These are phyloP conservation scores for Morus bassanus DNA, from an alignment of 2,797 vertebrate genomes.

Conservation along the genomic window DNA sequence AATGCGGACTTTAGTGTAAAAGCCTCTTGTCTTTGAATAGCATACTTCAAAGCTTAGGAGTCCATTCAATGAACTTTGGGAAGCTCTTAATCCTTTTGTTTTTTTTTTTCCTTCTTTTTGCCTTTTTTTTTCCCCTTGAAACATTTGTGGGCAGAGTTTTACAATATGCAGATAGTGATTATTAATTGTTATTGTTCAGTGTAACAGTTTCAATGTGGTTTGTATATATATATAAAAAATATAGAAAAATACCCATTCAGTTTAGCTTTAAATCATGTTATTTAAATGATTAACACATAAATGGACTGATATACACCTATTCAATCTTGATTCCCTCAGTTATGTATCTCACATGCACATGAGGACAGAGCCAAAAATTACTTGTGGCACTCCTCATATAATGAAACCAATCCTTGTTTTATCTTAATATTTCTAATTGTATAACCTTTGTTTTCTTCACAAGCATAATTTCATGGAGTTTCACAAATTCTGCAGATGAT, in stretches of 20 bases:
- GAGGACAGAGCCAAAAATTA: not conserved
- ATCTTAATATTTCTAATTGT: not conserved
- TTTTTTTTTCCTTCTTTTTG: not conserved
- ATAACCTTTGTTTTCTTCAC: not conserved
- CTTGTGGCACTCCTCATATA: not conserved
- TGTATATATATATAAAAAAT: not conserved
- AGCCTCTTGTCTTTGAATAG: not conserved
- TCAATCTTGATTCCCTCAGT: not conserved
- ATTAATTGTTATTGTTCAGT: not conserved
- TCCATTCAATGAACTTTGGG: not conserved
- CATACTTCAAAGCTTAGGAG: not conserved
- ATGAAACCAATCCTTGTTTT: not conserved
- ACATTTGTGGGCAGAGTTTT: not conserved
- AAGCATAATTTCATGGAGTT: not conserved
- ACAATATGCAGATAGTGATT: not conserved
- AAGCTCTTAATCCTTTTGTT: not conserved
- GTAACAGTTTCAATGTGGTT: not conserved
- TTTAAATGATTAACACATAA: not conserved
- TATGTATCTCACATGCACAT: not conserved
- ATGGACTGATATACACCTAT: not conserved
- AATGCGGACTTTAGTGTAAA: not conserved
- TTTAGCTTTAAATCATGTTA: conserved; percentile 7
- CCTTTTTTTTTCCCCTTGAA: not conserved
- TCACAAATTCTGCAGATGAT: not conserved
- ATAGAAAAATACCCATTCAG: not conserved